A percentile compares a stretch with the other conserved stretches of the same genome.
Evolutionary conservation across 1,140 invertebrate species (phyloP).

Genomic region (Caerostris darwini): DNA sequence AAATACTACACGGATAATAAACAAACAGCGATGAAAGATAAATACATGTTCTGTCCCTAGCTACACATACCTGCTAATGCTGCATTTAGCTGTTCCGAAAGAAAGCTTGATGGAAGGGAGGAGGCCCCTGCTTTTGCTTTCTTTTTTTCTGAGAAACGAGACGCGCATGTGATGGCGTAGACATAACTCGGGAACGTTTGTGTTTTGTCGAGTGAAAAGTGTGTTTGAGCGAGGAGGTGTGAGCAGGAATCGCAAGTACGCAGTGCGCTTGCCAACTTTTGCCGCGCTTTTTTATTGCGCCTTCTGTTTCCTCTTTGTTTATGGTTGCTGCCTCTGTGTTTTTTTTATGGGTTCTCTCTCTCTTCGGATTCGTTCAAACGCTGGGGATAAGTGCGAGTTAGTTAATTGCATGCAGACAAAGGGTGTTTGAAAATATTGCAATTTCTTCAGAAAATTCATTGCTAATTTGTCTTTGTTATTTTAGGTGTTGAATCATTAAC

Average conservation of each 20-base stretch:
- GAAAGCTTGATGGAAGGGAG: not conserved
- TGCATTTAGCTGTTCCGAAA: not conserved
- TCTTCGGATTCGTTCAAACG: too few relatives aligned
- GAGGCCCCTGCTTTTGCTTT: not conserved
- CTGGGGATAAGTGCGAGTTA: too few relatives aligned
- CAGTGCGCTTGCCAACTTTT: slow-evolving; percentile 19
- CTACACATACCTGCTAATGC: slow-evolving; percentile 15
- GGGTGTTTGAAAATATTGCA: too few relatives aligned
- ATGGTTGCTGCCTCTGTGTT: too few relatives aligned
- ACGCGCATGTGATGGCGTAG: not conserved
- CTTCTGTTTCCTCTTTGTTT: not conserved
- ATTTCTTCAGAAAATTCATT: too few relatives aligned
- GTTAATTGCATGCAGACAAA: too few relatives aligned
- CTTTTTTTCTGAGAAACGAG: not conserved
- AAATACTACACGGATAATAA: not conserved
- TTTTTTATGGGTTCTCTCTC: too few relatives aligned
- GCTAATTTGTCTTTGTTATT: too few relatives aligned
- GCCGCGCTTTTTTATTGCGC: not conserved
- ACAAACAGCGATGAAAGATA: not conserved
- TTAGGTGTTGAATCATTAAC: too few relatives aligned
- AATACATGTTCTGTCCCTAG: not conserved
- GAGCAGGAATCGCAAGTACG: slow-evolving; percentile 40
- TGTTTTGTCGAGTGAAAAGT: slow-evolving; percentile 51
- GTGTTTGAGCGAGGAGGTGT: slow-evolving; percentile 34
- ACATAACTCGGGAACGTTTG: slow-evolving; percentile 32